Percentiles rank a stretch among this genome's conserved stretches.
Conservation (phyloP, 2,113 vertebrate genomes). For the sheep (Ovis aries) region ARS-UI_Ramb_v3.0 NC_056074.1:39403501-39404000, state of each 20-base stretch:
- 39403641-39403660: neutral
- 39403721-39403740: neutral
- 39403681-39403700: neutral
- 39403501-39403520: neutral
- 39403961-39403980: conserved; percentile 33
- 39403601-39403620: neutral
- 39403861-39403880: neutral
- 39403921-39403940: conserved; percentile 50
- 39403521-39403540: neutral
- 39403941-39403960: conserved; percentile 56
- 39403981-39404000: neutral
- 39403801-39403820: neutral
- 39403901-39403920: conserved; percentile 63
- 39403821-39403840: neutral
- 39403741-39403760: neutral
- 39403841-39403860: neutral
- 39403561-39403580: neutral
- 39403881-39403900: neutral
- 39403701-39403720: neutral
- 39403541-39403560: neutral
- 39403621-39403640: neutral
- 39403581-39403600: neutral
- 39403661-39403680: neutral
- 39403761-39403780: neutral
- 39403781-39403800: neutral